phyloP scores from a whole-genome alignment of 2,797 vertebrate species.

The Periophthalmus magnuspinnatus region DNA sequence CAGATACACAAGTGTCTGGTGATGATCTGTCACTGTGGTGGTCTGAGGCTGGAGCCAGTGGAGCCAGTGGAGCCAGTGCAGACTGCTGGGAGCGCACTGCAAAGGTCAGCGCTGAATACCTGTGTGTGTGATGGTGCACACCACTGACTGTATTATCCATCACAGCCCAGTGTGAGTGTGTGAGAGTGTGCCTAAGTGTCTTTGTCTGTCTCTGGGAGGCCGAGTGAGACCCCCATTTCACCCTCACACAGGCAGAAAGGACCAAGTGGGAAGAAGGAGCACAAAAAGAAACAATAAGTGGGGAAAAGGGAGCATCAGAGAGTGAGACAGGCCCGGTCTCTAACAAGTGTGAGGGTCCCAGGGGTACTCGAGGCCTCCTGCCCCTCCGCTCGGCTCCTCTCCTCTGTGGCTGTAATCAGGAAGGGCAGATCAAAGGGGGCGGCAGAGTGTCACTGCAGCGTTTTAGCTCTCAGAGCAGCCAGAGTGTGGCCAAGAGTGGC shows the following conservation, averaged over 20 bases:
- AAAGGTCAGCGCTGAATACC: conserved; percentile 77
- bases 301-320: conserved; percentile 55
- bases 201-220: conserved; percentile 68
- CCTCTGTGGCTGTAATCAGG: conserved; percentile 74
- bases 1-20: conserved; percentile 50
- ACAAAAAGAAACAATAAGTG: conserved; percentile 65
- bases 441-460: conserved; percentile 73
- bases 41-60: conserved; percentile 62
- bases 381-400: conserved; percentile 45
- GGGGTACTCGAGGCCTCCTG: conserved; percentile 56
- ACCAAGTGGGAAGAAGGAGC: conserved; percentile 44
- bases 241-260: conserved; percentile 26
- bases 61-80: conserved; percentile 64
- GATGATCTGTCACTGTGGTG: conserved; percentile 65
- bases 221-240: conserved; percentile 53
- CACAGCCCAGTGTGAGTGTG: conserved; percentile 55
- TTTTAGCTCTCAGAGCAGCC: conserved; percentile 77
- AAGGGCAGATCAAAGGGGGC: conserved; percentile 78
- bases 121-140: conserved; percentile 83
- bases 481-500: conserved; percentile 71
- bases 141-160: conserved; percentile 81
- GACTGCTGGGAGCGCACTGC: conserved; percentile 69
- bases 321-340: conserved; percentile 63
- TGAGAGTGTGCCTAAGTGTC: conserved; percentile 56
- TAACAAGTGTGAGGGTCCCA: conserved; percentile 67